Conservation (phyloP, 1,140 invertebrate genomes). For the Magallana gigas region DNA sequence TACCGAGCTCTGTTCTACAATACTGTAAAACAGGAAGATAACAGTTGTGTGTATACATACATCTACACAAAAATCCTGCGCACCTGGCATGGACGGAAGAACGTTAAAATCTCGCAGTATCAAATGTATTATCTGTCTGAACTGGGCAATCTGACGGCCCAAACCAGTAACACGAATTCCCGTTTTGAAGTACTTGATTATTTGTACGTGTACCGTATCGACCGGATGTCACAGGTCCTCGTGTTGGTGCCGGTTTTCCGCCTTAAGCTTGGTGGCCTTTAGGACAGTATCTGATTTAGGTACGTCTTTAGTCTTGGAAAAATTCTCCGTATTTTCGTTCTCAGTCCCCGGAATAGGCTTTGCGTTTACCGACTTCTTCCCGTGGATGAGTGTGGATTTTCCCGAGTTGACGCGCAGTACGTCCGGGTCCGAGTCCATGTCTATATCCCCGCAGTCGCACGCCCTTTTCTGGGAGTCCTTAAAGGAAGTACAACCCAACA, state of each 20-base stretch:
- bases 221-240: background rate
- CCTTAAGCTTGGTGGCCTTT: background rate
- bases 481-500: conserved; percentile 16
- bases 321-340: background rate
- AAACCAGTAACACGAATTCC: too few species aligned
- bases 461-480: conserved; percentile 7
- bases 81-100: too few species aligned
- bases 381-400: background rate
- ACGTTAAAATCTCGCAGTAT: too few species aligned
- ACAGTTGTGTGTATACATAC: too few species aligned
- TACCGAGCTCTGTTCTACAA: too few species aligned
- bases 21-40: too few species aligned
- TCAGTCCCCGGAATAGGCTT: background rate
- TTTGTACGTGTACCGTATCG: too few species aligned
- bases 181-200: too few species aligned
- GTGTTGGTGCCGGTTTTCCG: background rate
- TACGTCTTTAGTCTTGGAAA: background rate
- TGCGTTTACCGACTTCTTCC: background rate
- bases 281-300: background rate
- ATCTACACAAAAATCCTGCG: too few species aligned
- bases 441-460: background rate
- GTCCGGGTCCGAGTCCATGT: background rate
- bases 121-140: too few species aligned
- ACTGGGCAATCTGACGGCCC: too few species aligned
- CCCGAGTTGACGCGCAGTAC: background rate